These are phyloP conservation scores for Dasypolia templi DNA, from an alignment of 2,888 invertebrate species.

Conservation along the genomic window DNA sequence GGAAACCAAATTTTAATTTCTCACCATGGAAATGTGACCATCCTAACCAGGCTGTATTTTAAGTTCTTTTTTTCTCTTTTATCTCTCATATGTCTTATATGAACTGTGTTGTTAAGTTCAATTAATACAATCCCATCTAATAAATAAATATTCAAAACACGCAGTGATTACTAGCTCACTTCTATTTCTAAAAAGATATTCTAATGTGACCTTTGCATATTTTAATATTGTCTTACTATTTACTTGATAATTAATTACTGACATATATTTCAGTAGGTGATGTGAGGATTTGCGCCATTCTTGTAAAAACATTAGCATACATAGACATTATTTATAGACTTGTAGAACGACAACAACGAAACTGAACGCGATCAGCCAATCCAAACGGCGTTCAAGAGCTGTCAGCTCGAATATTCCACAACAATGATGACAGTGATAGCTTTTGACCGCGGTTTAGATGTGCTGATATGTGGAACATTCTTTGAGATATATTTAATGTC, in stretches of 20 bases:
- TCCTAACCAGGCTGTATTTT: no score
- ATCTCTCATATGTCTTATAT: neutral
- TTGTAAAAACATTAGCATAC: slow-evolving; percentile 19
- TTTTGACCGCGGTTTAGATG: neutral
- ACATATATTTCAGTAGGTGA: slow-evolving; percentile 13
- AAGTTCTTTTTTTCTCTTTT: no score
- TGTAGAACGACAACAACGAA: no score
- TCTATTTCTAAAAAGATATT: slow-evolving; percentile 44
- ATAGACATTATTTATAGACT: slow-evolving; percentile 7
- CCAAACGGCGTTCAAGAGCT: neutral
- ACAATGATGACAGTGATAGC: neutral
- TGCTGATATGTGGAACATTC: neutral
- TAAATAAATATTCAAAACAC: slow-evolving; percentile 12
- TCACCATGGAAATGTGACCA: no score
- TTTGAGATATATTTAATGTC: neutral
- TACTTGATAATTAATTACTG: slow-evolving; percentile 41
- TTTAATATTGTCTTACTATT: slow-evolving; percentile 34
- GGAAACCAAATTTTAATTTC: no score
- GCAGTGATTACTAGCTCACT: slow-evolving; percentile 35
- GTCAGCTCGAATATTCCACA: neutral
- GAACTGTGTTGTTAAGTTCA: neutral
- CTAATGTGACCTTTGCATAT: slow-evolving; percentile 38
- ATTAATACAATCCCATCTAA: neutral
- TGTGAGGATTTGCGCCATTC: slow-evolving; percentile 16
- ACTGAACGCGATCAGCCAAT: neutral